phyloP scores from a whole-genome alignment of 2,888 invertebrate species.

The Agrilus mali region DNA sequence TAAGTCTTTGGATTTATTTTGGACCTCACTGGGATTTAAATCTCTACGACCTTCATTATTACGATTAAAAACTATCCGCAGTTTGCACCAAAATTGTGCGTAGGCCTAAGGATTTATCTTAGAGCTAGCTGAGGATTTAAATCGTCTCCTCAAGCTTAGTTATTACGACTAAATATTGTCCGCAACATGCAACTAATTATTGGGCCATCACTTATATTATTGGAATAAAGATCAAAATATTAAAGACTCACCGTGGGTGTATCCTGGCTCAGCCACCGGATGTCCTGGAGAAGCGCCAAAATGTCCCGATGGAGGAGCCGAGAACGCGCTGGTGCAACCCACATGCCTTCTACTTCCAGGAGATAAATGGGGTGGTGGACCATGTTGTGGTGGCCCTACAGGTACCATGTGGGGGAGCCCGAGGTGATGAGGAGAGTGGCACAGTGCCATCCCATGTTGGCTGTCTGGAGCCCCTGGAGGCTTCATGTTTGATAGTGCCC shows the following conservation, averaged over 20 bases:
- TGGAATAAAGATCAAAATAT: slow-evolving; percentile 4
- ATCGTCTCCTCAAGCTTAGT: too few relatives aligned
- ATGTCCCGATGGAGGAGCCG: slow-evolving; percentile 37
- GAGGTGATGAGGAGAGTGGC: slow-evolving; percentile 31
- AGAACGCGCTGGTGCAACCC: slow-evolving; percentile 49
- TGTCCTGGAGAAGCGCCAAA: slow-evolving; percentile 19
- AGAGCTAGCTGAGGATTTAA: too few relatives aligned
- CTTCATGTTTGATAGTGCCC: slow-evolving; percentile 77
- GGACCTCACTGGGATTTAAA: too few relatives aligned
- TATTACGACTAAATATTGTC: too few relatives aligned
- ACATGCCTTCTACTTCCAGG: slow-evolving; percentile 34
- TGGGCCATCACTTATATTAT: too few relatives aligned
- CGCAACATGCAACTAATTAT: too few relatives aligned
- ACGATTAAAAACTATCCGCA: too few relatives aligned
- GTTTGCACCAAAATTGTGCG: too few relatives aligned
- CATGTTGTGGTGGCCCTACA: slow-evolving; percentile 26
- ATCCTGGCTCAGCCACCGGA: slow-evolving; percentile 24
- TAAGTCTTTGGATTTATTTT: too few relatives aligned
- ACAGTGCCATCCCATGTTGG: slow-evolving; percentile 26
- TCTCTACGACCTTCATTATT: too few relatives aligned
- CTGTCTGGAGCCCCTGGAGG: slow-evolving; percentile 50
- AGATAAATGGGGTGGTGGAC: slow-evolving; percentile 15
- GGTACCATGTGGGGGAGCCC: slow-evolving; percentile 41
- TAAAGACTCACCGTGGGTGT: slow-evolving; percentile 31
- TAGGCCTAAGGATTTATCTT: too few relatives aligned